Percentiles rank a stretch among this genome's conserved stretches.
Conservation (phyloP, 2,797 vertebrate species). For the Alcedo quadribrachys region DNA sequence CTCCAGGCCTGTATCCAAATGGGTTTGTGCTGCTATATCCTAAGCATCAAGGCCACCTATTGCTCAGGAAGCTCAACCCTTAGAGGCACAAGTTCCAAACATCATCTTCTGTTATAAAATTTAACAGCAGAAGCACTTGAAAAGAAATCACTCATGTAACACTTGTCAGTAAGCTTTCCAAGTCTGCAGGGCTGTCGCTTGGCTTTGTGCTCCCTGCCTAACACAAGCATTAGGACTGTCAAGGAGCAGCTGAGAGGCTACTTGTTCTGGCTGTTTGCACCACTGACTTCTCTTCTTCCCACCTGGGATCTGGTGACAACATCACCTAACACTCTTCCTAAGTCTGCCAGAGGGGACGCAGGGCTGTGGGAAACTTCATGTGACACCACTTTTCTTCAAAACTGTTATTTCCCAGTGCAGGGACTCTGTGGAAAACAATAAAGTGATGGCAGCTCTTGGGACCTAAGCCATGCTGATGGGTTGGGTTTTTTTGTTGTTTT, state of each 20-base stretch:
- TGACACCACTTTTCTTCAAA: background rate
- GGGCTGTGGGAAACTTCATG: background rate
- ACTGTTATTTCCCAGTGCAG: background rate
- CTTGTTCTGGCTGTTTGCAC: background rate
- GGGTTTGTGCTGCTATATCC: background rate
- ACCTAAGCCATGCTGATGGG: background rate
- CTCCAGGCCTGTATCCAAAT: background rate
- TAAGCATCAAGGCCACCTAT: background rate
- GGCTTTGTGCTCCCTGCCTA: background rate
- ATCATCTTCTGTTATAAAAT: background rate
- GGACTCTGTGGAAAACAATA: background rate
- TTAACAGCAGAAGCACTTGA: background rate
- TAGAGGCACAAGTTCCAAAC: background rate
- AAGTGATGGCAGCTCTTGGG: slow-evolving; percentile 39
- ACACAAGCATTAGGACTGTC: background rate
- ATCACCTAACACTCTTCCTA: background rate
- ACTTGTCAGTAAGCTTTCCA: background rate
- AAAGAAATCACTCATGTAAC: background rate
- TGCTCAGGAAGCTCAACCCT: background rate
- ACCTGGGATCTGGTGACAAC: background rate
- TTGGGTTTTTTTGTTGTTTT: background rate
- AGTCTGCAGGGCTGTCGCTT: background rate
- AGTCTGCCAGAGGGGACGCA: background rate
- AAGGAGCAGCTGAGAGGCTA: background rate
- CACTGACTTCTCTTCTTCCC: background rate